A percentile compares a stretch with the other conserved stretches of the same genome.
Conservation (phyloP, 2,113 vertebrate genomes). For the Xyrauchen texanus region DNA sequence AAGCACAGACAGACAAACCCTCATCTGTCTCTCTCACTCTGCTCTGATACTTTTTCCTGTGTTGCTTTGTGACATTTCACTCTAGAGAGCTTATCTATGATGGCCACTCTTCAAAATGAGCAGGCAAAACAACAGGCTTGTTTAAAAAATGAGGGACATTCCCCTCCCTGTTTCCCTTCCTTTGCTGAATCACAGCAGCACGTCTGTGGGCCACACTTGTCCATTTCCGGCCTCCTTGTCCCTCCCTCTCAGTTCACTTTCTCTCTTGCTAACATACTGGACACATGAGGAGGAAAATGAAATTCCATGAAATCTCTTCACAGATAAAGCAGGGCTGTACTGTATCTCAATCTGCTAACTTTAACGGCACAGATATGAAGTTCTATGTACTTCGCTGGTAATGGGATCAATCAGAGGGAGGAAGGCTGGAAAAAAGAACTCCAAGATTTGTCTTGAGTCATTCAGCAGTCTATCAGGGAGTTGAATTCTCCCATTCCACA, state of each 20-base stretch:
- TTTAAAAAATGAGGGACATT: not conserved
- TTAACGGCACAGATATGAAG: too few relatives aligned
- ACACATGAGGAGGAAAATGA: conserved; percentile 18
- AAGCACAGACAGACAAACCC: conserved; percentile 19
- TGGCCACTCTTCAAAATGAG: conserved; percentile 18
- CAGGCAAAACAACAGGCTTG: conserved; percentile 26
- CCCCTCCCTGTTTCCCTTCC: conserved; percentile 8
- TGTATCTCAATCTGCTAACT: too few relatives aligned
- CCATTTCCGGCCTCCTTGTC: not conserved
- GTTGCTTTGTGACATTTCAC: conserved; percentile 44
- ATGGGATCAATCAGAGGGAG: not conserved
- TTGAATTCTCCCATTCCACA: not conserved
- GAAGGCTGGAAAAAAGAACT: not conserved
- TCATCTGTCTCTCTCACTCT: conserved; percentile 19
- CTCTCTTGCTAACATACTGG: conserved; percentile 10
- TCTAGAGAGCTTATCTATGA: conserved; percentile 27
- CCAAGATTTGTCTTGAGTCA: conserved; percentile 43
- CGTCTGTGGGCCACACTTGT: not conserved
- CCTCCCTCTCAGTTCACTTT: conserved; percentile 8
- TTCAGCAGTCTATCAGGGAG: conserved; percentile 46
- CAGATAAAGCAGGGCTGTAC: not conserved
- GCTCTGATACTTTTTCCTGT: conserved; percentile 32
- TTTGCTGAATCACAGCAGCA: conserved; percentile 17
- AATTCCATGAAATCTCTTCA: conserved; percentile 10
- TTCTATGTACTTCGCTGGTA: not conserved